Base-by-base conservation (phyloP, 2,888 invertebrate genomes). In the Scelioninae gen. 2 region DNA sequence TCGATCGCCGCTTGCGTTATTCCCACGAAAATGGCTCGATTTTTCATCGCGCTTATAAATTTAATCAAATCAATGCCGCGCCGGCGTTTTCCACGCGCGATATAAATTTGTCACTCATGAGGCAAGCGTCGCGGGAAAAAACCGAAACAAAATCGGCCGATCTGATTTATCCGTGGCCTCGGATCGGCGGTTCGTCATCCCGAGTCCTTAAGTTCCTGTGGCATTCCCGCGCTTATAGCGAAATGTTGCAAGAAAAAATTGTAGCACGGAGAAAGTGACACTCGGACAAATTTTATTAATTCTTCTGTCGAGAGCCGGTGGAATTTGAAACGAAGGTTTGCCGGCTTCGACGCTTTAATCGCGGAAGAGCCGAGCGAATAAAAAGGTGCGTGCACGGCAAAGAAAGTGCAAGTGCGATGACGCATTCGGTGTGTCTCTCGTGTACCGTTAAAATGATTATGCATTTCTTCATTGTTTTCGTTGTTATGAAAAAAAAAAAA, bases 321-420 rank as follows among this genome's bases (percentile, higher is more conserved):
- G 65, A 64, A 67, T 72, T 55, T 61, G 65, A 71, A 65, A 33
- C 57, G 57, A 35, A 16, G 46, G 25, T 19, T 48, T 33, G 41
- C 28, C 39, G 35, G 25, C 57, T 2, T 70, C 72, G 37, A 57
- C 46, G 65, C 60, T 53, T 60, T 41, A 52, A 68, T 68, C 52
- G 55, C 73, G 73, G 73, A 73, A 73, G 68, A 61, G 18, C n/a
- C 31, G 41, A 46, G 19, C 18, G 3, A 61, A 33, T 64, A 58
- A 72, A 67, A 61, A 72, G 43, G 57, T 67, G 50, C 65, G 57
- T 46, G 55, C 39, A 25, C 39, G 50, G 52, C 52, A 46, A 64
- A 58, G 61, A 73, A 69, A 68, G 73, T 58, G 57, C 64, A 64
- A 73, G 68, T 61, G 57, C 63, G 65, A 61, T 72, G 64, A 72